Percentiles rank a stretch among this genome's conserved stretches.
These are phyloP conservation scores for Diabrotica undecimpunctata DNA, from an alignment of 1,140 invertebrate genomes.

Conservation along the genomic window DNA sequence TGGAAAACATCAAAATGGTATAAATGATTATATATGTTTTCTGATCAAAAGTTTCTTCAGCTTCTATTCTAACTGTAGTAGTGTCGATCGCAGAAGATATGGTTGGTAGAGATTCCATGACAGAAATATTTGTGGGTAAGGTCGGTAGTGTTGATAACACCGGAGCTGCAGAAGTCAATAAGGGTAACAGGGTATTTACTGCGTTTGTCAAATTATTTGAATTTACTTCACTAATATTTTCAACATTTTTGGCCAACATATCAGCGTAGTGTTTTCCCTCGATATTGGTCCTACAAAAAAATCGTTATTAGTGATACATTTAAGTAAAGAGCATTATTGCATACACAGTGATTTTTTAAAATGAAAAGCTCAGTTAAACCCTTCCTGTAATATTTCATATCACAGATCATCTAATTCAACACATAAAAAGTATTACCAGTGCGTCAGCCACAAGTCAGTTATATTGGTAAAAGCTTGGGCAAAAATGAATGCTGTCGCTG, in stretches of 20 bases:
- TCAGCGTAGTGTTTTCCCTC: not conserved
- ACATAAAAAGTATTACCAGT: no score
- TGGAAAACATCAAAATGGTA: constrained; percentile 37
- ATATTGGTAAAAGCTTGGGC: constrained; percentile 53
- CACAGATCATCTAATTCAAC: no score
- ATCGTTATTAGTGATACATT: no score
- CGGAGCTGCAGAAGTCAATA: not conserved
- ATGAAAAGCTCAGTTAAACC: no score
- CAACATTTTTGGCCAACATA: no score
- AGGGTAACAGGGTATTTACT: not conserved
- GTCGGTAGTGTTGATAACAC: not conserved
- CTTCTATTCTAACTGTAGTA: no score
- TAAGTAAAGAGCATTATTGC: no score
- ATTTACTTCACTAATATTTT: not conserved
- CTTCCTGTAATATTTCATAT: no score
- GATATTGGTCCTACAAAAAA: not conserved
- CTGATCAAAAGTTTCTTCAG: not conserved
- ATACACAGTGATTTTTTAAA: no score
- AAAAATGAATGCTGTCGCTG: constrained; percentile 47
- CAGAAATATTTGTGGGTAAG: no score
- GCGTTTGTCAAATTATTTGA: not conserved
- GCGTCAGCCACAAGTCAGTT: constrained; percentile 70
- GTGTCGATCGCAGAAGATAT: no score
- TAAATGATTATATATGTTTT: constrained; percentile 41
- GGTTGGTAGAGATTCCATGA: no score